Base-by-base conservation (phyloP, 2,113 vertebrate species). In the Calypte anna region DNA sequence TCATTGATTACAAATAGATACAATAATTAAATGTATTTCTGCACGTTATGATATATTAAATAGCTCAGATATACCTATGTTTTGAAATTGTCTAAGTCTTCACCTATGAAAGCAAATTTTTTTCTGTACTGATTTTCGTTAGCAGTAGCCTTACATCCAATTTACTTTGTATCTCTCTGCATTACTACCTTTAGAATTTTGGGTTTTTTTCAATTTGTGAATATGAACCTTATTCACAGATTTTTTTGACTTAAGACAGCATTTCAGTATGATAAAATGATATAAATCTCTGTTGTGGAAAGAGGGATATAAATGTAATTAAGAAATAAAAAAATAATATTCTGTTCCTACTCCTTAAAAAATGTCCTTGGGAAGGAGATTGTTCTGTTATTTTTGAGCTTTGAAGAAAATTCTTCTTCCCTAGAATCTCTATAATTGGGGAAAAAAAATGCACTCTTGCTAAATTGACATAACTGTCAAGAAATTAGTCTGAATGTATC, bases 111-210 rank as follows among this genome's bases (percentile, higher is more conserved):
- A 74, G 25, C 40, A 50, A 48, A 58, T 3, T 0, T 2, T 63
- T 67, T 72, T 31, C 14, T 72, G 6, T 50, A 18, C 10, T 63
- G 14, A 70, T 62, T 12, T 43, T 9, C 66, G n/a, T 25, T 50
- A 17, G 0, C 28, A 63, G 21, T 62, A 86, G 3, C 7, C 3
- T 73, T 9, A 23, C 1, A 31, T n/a, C 1, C 23, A 64, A 31
- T 59, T 73, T 90, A 33, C 18, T 57, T 86, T 25, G 6, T 63
- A 33, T 44, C 9, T 36, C 20, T 59, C 28, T 82, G 5, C 7
- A 66, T 91, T 83, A 67, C 5, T 63, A 44, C 4, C 4, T 18
- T 53, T 57, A 17, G 12, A 14, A 3, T 16, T 30, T 18, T 25
- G 53, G 3, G 14, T 27, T 18, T 25, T 57, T 36, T 67, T 53